Evolutionary conservation across 2,797 vertebrate genomes (phyloP), one percentile per base, ranked within the genome.

Genomic region (Intellagama lesueurii): DNA sequence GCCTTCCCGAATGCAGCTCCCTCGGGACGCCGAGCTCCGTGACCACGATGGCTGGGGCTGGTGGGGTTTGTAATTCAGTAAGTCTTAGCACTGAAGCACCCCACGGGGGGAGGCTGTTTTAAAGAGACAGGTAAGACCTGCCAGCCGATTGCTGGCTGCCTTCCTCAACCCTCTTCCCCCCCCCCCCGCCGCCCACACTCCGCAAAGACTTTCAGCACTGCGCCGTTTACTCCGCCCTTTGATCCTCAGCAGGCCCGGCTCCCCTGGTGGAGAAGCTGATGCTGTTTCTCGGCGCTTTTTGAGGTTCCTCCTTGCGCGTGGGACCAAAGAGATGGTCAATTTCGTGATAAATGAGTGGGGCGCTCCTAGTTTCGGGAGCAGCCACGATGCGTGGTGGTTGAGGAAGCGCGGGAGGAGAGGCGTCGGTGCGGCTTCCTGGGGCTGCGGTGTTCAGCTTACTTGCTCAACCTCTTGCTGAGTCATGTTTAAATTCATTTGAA

Each of bases 391-490:
- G 60, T 64, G 16, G 60, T 16, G 60, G 60, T 64, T 17, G 66
- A 35, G 16, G 12, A 75, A 40, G 35, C 22, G 12, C 7, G 32
- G 32, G 16, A 75, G 5, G 70, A n/a, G 5, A 66, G 26, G 40
- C 2, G 22, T 35, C 28, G 4, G 32, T 47, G 19, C 16, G 14
- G 11, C 26, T 69, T 47, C 52, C 52, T 26, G 6, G 1, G 49
- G 4, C 22, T 35, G 26, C 8, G 72, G 22, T 11, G n/a, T 26
- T 56, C 7, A 1, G 8, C 60, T 32, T 69, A 40, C 69, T 87
- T 5, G 30, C 66, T 26, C 11, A 19, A 79, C 75, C 28, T 69
- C 44, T 75, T 89, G 82, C 81, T 89, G 82, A 84, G 32, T 79
- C 82, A 60, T 32, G 84, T 26, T 84, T 26, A 28, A 44, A 32